A percentile compares a stretch with the other conserved stretches of the same genome.
Conservation (phyloP, 2,113 vertebrate genomes). For the Hippocampus guttulatus region DNA sequence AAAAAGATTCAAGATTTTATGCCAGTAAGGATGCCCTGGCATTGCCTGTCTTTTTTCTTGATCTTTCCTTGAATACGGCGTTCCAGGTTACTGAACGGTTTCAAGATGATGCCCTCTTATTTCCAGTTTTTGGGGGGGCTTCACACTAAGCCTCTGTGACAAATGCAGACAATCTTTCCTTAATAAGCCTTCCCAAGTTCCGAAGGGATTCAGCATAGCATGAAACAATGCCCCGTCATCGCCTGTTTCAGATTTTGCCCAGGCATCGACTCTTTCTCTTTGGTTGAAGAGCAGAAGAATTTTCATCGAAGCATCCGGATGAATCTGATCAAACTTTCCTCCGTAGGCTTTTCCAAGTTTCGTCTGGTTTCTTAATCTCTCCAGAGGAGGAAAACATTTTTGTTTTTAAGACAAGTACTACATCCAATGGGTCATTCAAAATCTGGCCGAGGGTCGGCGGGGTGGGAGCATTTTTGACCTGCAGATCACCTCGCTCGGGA, state of each 20-base stretch:
- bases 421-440: neutral
- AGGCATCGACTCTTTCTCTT: no score
- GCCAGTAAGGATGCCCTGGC: neutral
- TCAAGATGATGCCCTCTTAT: neutral
- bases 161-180: neutral
- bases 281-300: no score
- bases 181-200: no score
- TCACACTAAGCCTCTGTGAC: neutral
- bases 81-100: neutral
- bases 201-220: no score
- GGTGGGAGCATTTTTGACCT: no score
- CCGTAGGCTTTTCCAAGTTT: neutral
- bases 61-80: neutral
- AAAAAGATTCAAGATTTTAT: no score
- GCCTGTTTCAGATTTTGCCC: no score
- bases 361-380: neutral
- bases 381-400: neutral
- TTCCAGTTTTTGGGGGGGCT: neutral
- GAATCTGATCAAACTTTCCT: neutral
- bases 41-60: neutral
- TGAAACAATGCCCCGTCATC: no score
- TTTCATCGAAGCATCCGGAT: no score
- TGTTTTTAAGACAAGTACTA: neutral
- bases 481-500: neutral
- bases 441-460: neutral